Evolutionary conservation across 2,797 vertebrate species (phyloP).

Genomic region (Sebastes taczanowskii): DNA sequence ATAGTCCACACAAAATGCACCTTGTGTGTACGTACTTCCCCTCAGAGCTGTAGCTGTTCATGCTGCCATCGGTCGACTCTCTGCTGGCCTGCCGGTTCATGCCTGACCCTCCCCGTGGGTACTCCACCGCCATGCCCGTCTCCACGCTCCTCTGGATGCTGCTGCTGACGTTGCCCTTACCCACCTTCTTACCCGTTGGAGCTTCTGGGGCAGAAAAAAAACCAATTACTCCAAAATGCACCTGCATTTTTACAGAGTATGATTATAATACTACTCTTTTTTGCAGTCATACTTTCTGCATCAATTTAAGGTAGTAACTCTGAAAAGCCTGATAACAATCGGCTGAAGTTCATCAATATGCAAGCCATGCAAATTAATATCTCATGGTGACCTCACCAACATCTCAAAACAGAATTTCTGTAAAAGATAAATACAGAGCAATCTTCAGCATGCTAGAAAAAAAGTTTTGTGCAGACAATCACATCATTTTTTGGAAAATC

Average conservation of each 20-base stretch:
- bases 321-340: slow-evolving; percentile 48
- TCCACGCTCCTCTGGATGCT: slow-evolving; percentile 97
- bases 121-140: slow-evolving; percentile 97
- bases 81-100: slow-evolving; percentile 96
- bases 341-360: background rate
- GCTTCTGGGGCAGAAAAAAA: slow-evolving; percentile 42
- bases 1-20: background rate
- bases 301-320: background rate
- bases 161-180: slow-evolving; percentile 86
- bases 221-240: background rate
- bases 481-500: background rate
- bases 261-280: background rate
- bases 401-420: background rate
- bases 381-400: slow-evolving; percentile 52
- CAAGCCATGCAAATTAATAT: slow-evolving; percentile 39
- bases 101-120: slow-evolving; percentile 85
- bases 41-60: slow-evolving; percentile 99
- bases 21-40: slow-evolving; percentile 90
- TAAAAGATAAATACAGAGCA: background rate
- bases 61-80: slow-evolving; percentile 96
- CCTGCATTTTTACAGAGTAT: background rate
- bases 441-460: background rate
- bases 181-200: slow-evolving; percentile 60
- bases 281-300: background rate
- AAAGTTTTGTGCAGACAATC: background rate